These are phyloP conservation scores for Semotilus atromaculatus DNA, from an alignment of 2,797 vertebrate species.

Conservation along the genomic window DNA sequence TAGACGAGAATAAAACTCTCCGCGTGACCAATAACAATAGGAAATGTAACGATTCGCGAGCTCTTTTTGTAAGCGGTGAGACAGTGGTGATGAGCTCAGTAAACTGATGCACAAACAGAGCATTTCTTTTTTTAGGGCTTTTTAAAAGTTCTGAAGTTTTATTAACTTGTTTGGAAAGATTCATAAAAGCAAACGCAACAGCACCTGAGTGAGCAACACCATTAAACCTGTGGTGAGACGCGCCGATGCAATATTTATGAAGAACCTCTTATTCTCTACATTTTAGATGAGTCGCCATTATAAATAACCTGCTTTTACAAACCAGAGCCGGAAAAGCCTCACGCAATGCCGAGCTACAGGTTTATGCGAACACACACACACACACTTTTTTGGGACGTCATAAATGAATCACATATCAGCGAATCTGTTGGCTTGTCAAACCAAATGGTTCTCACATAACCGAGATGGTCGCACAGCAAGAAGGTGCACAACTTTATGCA, in stretches of 20 bases:
- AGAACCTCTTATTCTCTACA: constrained; percentile 60
- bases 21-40: background rate
- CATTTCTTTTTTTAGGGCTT: constrained; percentile 24
- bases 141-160: constrained; percentile 28
- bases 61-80: background rate
- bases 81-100: background rate
- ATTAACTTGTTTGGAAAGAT: constrained; percentile 39
- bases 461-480: background rate
- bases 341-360: constrained; percentile 46
- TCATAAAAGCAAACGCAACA: constrained; percentile 53
- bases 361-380: constrained; percentile 8
- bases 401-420: background rate
- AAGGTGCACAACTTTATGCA: background rate
- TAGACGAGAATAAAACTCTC: background rate
- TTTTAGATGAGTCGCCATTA: constrained; percentile 66
- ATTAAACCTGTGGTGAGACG: constrained; percentile 60
- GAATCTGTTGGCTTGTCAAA: background rate
- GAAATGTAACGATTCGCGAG: background rate
- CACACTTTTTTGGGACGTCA: background rate
- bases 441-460: background rate
- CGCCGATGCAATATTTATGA: constrained; percentile 60
- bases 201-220: constrained; percentile 49
- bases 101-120: background rate
- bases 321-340: constrained; percentile 39
- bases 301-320: constrained; percentile 64